Evolutionary conservation across 92 coral and sea anemone species (phyloP).

Genomic region (Virgularia gustaviana): DNA sequence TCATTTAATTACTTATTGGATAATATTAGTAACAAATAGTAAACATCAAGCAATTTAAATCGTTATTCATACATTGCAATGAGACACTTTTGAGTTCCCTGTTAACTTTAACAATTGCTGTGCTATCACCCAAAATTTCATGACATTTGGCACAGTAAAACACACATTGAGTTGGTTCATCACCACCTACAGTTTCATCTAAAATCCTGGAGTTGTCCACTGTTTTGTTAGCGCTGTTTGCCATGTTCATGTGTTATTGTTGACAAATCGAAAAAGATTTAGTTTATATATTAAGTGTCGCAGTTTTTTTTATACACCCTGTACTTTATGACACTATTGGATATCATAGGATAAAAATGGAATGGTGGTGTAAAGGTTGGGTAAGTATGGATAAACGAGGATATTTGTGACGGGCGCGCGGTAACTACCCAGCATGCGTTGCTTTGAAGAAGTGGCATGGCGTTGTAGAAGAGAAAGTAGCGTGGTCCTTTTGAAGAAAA

Average conservation of each 20-base stretch:
- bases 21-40: too few species aligned
- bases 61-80: background rate
- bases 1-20: too few species aligned
- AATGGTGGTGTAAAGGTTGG: background rate
- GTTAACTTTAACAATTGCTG: background rate
- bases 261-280: too few species aligned
- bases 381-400: too few species aligned
- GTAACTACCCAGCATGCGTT: constrained; percentile 31
- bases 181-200: background rate
- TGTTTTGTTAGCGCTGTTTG: too few species aligned
- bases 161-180: too few species aligned
- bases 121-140: constrained; percentile 1
- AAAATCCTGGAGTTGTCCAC: too few species aligned
- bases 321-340: too few species aligned
- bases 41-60: too few species aligned
- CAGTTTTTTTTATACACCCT: too few species aligned
- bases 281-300: background rate
- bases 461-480: background rate
- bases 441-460: constrained; percentile 35
- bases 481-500: background rate
- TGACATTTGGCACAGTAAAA: background rate
- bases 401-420: too few species aligned
- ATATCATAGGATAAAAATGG: background rate
- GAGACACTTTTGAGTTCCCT: background rate
- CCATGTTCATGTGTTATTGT: background rate